phyloP scores from a whole-genome alignment of 2,888 invertebrate genomes.

The Trachelus troglodyta region DNA sequence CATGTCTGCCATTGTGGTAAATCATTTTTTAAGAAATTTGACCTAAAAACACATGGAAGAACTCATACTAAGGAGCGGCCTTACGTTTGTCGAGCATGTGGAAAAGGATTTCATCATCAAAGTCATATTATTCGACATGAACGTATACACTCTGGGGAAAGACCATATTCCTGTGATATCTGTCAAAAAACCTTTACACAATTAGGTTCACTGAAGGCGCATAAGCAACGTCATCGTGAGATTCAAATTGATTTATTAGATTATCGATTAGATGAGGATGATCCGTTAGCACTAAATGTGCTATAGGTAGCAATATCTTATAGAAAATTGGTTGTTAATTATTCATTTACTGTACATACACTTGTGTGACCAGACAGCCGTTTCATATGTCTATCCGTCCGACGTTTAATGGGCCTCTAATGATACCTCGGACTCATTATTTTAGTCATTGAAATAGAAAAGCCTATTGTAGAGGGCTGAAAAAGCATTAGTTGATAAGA shows the following conservation, averaged over 20 bases:
- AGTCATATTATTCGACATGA: slow-evolving; percentile 64
- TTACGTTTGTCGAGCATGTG: slow-evolving; percentile 60
- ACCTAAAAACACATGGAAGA: slow-evolving; percentile 61
- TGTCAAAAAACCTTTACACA: slow-evolving; percentile 56
- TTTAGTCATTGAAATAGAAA: background rate
- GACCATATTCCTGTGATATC: slow-evolving; percentile 52
- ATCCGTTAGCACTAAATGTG: slow-evolving; percentile 12
- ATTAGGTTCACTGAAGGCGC: slow-evolving; percentile 49
- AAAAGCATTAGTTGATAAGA: background rate
- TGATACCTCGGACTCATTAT: background rate
- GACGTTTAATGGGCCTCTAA: background rate
- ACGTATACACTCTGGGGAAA: slow-evolving; percentile 56
- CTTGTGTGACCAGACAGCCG: background rate
- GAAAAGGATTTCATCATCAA: slow-evolving; percentile 60
- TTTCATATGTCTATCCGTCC: background rate
- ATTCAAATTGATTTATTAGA: slow-evolving; percentile 45
- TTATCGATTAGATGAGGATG: slow-evolving; percentile 47
- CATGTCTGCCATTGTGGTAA: slow-evolving; percentile 61
- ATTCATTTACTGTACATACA: background rate
- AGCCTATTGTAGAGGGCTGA: background rate
- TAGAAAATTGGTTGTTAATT: background rate
- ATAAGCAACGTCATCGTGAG: slow-evolving; percentile 46
- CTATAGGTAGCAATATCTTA: background rate
- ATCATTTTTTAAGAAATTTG: slow-evolving; percentile 63
- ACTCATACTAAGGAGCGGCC: slow-evolving; percentile 63